Conservation (phyloP, 2,113 vertebrate genomes). For the Tenebrosternarchus preto region DNA sequence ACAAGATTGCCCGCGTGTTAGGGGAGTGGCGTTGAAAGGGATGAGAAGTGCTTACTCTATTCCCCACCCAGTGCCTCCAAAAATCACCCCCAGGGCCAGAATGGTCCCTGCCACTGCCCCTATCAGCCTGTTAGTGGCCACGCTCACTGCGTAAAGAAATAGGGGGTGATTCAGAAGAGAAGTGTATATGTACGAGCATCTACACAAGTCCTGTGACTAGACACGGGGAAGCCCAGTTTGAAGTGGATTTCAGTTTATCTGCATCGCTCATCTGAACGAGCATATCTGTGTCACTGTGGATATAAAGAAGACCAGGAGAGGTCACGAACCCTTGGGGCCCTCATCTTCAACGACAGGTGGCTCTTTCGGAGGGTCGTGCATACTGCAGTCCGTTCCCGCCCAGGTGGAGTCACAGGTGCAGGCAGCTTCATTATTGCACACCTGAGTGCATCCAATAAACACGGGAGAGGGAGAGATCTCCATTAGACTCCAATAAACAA, state of each 20-base stretch:
- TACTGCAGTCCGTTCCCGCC: constrained; percentile 99
- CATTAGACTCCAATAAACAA: neutral
- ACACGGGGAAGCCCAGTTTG: constrained; percentile 28
- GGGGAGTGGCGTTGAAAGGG: constrained; percentile 83
- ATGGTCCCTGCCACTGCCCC: constrained; percentile 99
- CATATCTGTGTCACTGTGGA: constrained; percentile 5
- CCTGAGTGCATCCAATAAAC: constrained; percentile 67
- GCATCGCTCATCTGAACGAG: neutral
- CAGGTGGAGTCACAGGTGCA: constrained; percentile 94
- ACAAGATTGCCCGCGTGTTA: constrained; percentile 53
- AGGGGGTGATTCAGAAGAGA: constrained; percentile 70
- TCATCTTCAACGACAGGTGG: constrained; percentile 80
- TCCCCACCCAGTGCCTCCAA: constrained; percentile 99
- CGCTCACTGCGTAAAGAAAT: constrained; percentile 99
- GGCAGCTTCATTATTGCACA: constrained; percentile 97
- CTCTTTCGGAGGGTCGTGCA: constrained; percentile 88
- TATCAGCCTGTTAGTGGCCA: constrained; percentile 99
- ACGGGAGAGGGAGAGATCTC: neutral
- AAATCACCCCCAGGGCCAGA: constrained; percentile 99
- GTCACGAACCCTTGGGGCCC: constrained; percentile 96
- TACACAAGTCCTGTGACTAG: constrained; percentile 24
- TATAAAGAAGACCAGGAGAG: constrained; percentile 39
- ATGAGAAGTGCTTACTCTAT: constrained; percentile 99
- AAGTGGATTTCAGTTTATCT: constrained; percentile 8
- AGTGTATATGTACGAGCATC: constrained; percentile 28